A percentile compares a stretch with the other conserved stretches of the same genome.
Evolutionary conservation across 2,888 invertebrate species (phyloP).

Genomic region (Leptopilina myrica): DNA sequence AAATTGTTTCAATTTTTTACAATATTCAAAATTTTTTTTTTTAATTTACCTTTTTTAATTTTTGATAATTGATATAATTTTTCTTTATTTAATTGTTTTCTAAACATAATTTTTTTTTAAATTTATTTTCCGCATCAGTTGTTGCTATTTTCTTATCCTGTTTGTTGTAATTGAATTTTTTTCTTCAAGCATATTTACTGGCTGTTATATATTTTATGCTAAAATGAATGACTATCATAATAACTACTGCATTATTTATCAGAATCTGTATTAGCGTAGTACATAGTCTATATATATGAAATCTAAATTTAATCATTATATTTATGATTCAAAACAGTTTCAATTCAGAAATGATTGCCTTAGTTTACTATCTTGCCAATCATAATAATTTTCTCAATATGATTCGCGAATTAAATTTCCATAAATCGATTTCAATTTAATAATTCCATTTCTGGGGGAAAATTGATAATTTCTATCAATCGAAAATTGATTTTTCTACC

Average conservation of each 20-base stretch:
- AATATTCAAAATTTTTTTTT: not conserved
- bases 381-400: not conserved
- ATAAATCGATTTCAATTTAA: not conserved
- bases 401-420: not conserved
- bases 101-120: not conserved
- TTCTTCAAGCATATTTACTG: not conserved
- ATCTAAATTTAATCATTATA: not conserved
- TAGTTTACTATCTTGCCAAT: not conserved
- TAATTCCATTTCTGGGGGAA: not conserved
- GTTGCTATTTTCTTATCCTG: not conserved
- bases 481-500: too few species aligned
- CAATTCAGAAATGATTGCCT: not conserved
- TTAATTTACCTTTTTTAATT: too few species aligned
- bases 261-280: not conserved
- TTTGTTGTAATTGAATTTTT: not conserved
- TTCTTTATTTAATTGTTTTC: too few species aligned
- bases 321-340: not conserved
- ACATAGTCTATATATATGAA: not conserved
- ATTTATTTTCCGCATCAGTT: not conserved
- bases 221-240: slow-evolving; percentile 12
- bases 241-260: slow-evolving; percentile 2
- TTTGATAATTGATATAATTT: too few species aligned
- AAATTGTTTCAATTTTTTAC: too few species aligned
- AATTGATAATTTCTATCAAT: not conserved
- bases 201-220: not conserved